A percentile compares a stretch with the other conserved stretches of the same genome.
phyloP scores from a whole-genome alignment of 2,113 vertebrate genomes.

The Elanus axillaris region DNA sequence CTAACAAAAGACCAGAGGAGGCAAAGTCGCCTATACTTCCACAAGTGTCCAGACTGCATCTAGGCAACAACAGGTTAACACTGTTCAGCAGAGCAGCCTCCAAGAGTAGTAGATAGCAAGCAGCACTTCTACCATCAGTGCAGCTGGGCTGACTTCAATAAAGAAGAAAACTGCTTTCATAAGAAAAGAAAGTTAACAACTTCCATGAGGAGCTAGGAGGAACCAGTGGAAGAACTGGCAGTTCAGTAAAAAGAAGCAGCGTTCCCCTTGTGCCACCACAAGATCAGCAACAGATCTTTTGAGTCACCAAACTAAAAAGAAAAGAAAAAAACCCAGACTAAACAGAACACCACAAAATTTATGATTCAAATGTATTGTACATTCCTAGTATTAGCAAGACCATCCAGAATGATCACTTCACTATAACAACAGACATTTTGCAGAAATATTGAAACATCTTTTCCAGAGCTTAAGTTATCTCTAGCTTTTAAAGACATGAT shows the following conservation, averaged over 20 bases:
- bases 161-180: not conserved
- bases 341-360: not conserved
- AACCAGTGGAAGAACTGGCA: not conserved
- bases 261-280: not conserved
- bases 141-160: not conserved
- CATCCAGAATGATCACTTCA: not conserved
- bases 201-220: not conserved
- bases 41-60: not conserved
- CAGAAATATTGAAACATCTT: not conserved
- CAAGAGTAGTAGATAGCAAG: not conserved
- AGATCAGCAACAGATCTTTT: not conserved
- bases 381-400: not conserved
- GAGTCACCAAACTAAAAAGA: not conserved
- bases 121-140: not conserved
- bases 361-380: not conserved
- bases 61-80: not conserved
- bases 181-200: not conserved
- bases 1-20: not conserved
- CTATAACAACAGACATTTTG: not conserved
- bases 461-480: not conserved
- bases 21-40: not conserved
- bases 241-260: not conserved
- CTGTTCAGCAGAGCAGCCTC: not conserved
- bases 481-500: not conserved
- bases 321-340: accelerated